Percentiles rank a stretch among this genome's conserved stretches.
Evolutionary conservation across 2,113 vertebrate genomes (phyloP).

Genomic region (Colius striatus): DNA sequence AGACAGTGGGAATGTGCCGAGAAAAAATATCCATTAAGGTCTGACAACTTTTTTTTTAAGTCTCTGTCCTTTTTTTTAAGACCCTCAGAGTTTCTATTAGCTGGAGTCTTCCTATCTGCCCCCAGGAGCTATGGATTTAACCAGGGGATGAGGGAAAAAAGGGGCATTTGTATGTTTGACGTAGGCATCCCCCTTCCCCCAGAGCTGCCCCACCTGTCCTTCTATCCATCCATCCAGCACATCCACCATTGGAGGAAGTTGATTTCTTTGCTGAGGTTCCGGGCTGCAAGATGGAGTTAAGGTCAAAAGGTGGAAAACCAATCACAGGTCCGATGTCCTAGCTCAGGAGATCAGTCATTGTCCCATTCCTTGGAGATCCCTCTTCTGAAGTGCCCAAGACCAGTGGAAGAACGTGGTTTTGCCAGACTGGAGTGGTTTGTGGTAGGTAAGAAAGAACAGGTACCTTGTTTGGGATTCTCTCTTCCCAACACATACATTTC

Average conservation of each 20-base stretch:
- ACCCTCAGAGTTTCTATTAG: not conserved
- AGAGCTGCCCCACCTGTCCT: not conserved
- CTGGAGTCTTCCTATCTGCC: not conserved
- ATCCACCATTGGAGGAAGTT: not conserved
- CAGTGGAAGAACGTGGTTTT: not conserved
- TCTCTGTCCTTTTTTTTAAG: not conserved
- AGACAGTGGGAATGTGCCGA: slow-evolving; percentile 35
- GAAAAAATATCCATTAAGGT: not conserved
- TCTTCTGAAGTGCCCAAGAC: not conserved
- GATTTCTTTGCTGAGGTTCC: not conserved
- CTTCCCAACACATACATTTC: not conserved
- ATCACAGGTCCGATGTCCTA: not conserved
- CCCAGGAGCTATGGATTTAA: not conserved
- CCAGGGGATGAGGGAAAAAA: not conserved
- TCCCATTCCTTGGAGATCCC: not conserved
- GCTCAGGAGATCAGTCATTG: not conserved
- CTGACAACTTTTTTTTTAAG: not conserved
- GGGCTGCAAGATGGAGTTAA: not conserved
- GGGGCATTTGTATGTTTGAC: not conserved
- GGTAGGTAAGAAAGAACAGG: not conserved
- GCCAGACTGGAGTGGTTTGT: not conserved
- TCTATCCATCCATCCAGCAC: not conserved
- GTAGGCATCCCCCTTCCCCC: not conserved
- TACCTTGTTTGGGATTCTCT: not conserved
- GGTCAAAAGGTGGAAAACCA: not conserved